Percentiles rank a stretch among this genome's conserved stretches.
Evolutionary conservation across 2,113 vertebrate genomes (phyloP).

Genomic region (Vulpes vulpes): DNA sequence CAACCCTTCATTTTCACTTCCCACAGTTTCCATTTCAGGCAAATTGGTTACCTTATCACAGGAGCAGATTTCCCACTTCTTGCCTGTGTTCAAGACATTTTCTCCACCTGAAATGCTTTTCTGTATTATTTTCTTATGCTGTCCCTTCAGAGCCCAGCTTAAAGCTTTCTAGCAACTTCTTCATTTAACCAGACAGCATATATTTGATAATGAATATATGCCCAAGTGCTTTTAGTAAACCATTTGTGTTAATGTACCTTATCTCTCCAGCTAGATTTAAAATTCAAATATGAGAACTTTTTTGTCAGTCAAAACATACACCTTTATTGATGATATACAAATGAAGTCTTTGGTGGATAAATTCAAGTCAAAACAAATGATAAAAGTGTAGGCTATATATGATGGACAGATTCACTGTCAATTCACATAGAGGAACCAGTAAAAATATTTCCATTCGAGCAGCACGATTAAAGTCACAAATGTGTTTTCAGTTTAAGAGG

Average conservation of each 20-base stretch:
- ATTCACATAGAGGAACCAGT: slow-evolving; percentile 69
- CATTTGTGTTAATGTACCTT: slow-evolving; percentile 24
- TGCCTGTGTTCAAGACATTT: slow-evolving; percentile 25
- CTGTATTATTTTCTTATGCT: not conserved
- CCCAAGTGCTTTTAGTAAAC: slow-evolving; percentile 4
- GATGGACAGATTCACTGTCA: slow-evolving; percentile 62
- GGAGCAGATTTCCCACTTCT: not conserved
- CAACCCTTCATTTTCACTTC: not conserved
- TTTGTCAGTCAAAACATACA: slow-evolving; percentile 62
- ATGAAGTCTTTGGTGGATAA: slow-evolving; percentile 80
- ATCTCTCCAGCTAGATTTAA: slow-evolving; percentile 46
- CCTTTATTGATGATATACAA: slow-evolving; percentile 80
- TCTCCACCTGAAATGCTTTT: not conserved
- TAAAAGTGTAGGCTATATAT: slow-evolving; percentile 65
- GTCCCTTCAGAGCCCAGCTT: not conserved
- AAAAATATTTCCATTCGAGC: slow-evolving; percentile 73
- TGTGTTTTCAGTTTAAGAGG: slow-evolving; percentile 70
- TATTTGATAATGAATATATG: slow-evolving; percentile 23
- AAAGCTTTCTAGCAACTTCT: slow-evolving; percentile 49
- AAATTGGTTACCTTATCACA: not conserved
- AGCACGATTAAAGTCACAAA: slow-evolving; percentile 73
- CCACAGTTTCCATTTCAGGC: not conserved
- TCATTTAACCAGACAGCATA: slow-evolving; percentile 28
- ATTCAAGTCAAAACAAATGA: slow-evolving; percentile 78
- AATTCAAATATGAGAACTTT: slow-evolving; percentile 53